A percentile compares a stretch with the other conserved stretches of the same genome.
These are phyloP conservation scores for Oceanodroma leucorhoa DNA, from an alignment of 2,797 vertebrate species.

Conservation along the genomic window DNA sequence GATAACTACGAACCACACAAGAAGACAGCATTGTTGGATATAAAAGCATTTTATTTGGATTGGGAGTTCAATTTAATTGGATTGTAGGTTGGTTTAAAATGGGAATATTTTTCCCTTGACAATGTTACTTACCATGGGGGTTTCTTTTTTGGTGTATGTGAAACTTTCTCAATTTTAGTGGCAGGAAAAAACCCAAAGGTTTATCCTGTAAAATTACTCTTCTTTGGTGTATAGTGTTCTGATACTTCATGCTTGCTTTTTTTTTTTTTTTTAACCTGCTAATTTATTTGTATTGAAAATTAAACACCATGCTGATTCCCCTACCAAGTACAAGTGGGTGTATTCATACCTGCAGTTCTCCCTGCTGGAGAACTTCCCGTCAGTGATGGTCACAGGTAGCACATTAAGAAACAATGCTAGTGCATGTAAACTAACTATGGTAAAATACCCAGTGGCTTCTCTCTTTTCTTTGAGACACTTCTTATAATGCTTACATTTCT, in stretches of 20 bases:
- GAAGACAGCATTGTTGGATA: neutral
- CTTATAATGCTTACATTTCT: neutral
- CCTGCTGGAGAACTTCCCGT: neutral
- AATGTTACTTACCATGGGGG: neutral
- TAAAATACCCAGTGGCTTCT: neutral
- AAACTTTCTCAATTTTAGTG: neutral
- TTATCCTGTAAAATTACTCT: neutral
- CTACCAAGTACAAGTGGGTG: fast-evolving
- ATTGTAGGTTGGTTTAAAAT: neutral
- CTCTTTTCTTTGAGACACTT: neutral
- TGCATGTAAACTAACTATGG: neutral
- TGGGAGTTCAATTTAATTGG: neutral
- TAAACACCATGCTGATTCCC: neutral
- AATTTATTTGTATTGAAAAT: neutral
- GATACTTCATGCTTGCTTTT: neutral
- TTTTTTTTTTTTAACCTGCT: neutral
- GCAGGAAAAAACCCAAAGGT: neutral
- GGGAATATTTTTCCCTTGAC: neutral
- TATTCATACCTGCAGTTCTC: neutral
- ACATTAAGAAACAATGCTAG: neutral
- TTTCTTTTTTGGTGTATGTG: neutral
- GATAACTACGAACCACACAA: neutral
- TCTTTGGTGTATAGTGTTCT: neutral
- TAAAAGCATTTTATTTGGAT: neutral
- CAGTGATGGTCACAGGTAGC: neutral